Conservation (phyloP, 1,140 invertebrate genomes). For the Drosophila lacertosa region DNA sequence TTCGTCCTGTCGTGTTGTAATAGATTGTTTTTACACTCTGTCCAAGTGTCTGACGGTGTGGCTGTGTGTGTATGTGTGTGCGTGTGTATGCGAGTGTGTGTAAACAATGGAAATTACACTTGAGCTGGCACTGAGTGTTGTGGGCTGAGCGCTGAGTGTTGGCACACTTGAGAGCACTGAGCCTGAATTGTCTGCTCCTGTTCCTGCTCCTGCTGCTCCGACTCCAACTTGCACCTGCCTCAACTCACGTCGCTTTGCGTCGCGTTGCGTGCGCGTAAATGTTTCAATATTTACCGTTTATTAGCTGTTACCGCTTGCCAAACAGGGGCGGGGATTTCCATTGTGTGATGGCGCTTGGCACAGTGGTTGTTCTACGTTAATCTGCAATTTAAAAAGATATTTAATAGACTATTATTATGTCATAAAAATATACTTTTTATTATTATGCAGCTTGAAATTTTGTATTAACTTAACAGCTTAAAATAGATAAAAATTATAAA, state of each 20-base stretch:
- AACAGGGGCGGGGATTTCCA: not conserved
- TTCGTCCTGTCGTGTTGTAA: conserved; percentile 50
- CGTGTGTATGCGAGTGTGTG: conserved; percentile 44
- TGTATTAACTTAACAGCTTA: not conserved
- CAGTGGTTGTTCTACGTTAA: not conserved
- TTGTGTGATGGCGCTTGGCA: not conserved
- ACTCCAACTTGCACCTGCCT: conserved; percentile 21
- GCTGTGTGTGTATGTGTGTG: conserved; percentile 15
- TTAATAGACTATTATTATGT: not conserved
- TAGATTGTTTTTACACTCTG: conserved; percentile 53
- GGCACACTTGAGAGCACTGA: conserved; percentile 60
- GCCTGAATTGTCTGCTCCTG: conserved; percentile 30
- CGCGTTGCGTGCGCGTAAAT: conserved; percentile 65
- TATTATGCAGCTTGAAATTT: too few relatives aligned
- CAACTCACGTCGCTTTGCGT: too few relatives aligned
- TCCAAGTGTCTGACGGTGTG: conserved; percentile 8
- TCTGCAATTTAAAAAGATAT: not conserved
- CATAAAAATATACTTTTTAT: too few relatives aligned
- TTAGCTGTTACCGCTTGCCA: conserved; percentile 53
- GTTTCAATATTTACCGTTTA: conserved; percentile 77
- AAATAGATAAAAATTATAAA: too few relatives aligned
- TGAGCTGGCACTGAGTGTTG: conserved; percentile 60
- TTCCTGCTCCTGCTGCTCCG: not conserved
- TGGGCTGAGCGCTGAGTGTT: conserved; percentile 44
- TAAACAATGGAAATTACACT: conserved; percentile 77